phyloP scores from a whole-genome alignment of 2,888 invertebrate genomes.

The Agrochola circellaris region DNA sequence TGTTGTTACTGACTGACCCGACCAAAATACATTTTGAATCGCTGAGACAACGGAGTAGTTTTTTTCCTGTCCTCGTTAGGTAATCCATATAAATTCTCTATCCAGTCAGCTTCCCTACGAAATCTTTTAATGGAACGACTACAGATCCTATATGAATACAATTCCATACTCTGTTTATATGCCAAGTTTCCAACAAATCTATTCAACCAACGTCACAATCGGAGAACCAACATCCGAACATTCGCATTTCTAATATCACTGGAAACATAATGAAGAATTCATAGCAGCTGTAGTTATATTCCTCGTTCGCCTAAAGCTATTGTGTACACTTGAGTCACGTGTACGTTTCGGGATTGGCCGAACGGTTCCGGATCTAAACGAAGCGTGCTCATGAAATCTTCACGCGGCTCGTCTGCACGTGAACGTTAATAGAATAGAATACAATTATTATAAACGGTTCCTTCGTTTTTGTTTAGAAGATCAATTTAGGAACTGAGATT shows the following conservation, averaged over 20 bases:
- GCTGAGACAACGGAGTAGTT: too few relatives aligned
- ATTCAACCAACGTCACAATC: background rate
- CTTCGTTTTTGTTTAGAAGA: background rate
- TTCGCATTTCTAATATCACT: conserved; percentile 6
- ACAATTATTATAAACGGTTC: background rate
- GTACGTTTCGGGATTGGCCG: conserved; percentile 1
- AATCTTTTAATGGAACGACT: background rate
- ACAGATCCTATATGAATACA: background rate
- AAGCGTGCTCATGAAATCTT: conserved; percentile 46
- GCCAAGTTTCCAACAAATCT: background rate
- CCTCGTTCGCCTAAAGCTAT: background rate
- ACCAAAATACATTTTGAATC: too few relatives aligned
- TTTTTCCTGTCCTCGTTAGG: background rate
- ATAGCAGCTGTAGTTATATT: conserved; percentile 2
- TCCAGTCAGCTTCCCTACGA: background rate
- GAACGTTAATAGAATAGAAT: background rate
- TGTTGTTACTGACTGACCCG: too few relatives aligned
- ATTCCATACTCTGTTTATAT: background rate
- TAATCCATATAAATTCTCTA: background rate
- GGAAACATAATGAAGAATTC: conserved; percentile 20
- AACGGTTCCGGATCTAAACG: background rate
- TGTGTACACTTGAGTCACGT: conserved; percentile 39
- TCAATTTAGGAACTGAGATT: background rate
- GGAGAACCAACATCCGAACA: background rate
- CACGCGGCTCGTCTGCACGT: conserved; percentile 25